Base-by-base conservation (phyloP, 2,888 invertebrate species). In the Caenorhabditis uteleia region DNA sequence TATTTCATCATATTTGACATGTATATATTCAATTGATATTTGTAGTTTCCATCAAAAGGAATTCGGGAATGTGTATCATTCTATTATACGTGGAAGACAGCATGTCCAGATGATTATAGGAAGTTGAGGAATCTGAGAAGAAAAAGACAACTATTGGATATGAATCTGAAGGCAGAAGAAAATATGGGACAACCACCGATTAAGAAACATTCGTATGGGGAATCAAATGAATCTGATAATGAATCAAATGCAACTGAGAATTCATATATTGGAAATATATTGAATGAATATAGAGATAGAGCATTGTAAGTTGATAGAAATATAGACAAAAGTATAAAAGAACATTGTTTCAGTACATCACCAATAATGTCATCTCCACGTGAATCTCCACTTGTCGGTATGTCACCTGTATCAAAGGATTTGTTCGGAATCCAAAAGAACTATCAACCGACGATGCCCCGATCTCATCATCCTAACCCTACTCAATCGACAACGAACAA, bases 81-180 rank as follows among this genome's bases (percentile, higher is more conserved):
- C 87, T 98, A 98, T 86, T 97, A 98, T 85, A 89, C 95, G 83
- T 98, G 97, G 97, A 97, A 98, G 87, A 95, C 95, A 85, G 89
- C 94, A 29, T 94, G 94, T 81, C 90, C 91, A 75, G 93, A 95
- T 85, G 89, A 89, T 75, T 92, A 93, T 86, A 88, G 89, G 7
- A 82, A 82, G 44, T 55, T 82, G 44, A 26, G 81, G 31, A 81
- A 80, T 69, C 46, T 82, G 53, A 85, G 90, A 70, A 88, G 90
- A 77, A 85, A 89, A 61, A 87, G 90, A 79, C 88, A 76, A 48
- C 48, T 81, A 34, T 48, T 81, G 38, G 81, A 82, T 38, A 61
- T 68, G 23, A 71, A 74, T 23, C 42, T 69, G 50, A 76, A 79
- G 56, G 61, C 43, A 31, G 58, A 59, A 27, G 64, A 58, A 20